These are phyloP conservation scores for Pachypsylla venusta DNA, from an alignment of 1,140 invertebrate genomes.

Conservation along the genomic window DNA sequence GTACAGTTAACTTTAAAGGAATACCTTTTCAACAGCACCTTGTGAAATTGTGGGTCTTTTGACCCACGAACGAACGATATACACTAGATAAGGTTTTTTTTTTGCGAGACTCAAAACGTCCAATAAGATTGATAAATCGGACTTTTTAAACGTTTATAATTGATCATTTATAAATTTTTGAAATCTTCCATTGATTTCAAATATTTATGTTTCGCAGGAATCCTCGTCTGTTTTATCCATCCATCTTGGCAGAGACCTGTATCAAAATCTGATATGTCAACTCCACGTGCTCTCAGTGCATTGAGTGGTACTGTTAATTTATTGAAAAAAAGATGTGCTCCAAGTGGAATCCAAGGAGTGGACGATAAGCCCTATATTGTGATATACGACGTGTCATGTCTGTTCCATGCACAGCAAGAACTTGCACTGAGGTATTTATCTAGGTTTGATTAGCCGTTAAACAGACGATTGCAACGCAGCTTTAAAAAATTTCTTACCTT, in stretches of 20 bases:
- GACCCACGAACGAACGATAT: too few species aligned
- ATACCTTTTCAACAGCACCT: too few species aligned
- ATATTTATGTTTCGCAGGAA: constrained; percentile 31
- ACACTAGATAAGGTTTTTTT: too few species aligned
- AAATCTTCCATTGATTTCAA: not conserved
- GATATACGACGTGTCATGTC: constrained; percentile 61
- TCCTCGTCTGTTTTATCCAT: constrained; percentile 71
- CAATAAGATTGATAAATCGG: too few species aligned
- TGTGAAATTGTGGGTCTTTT: too few species aligned
- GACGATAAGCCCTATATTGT: constrained; percentile 44
- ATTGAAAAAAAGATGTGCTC: not conserved
- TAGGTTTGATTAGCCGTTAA: too few species aligned
- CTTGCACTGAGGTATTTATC: constrained; percentile 69
- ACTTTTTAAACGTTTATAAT: too few species aligned
- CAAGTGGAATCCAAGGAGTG: constrained; percentile 19
- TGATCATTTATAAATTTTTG: not conserved
- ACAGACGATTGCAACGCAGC: too few species aligned
- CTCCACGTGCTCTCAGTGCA: constrained; percentile 64
- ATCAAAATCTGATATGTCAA: constrained; percentile 47
- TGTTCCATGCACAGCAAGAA: constrained; percentile 61
- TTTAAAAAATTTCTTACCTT: too few species aligned
- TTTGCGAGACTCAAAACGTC: too few species aligned
- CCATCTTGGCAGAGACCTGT: constrained; percentile 53
- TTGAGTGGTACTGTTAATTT: constrained; percentile 33
- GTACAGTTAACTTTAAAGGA: too few species aligned